Evolutionary conservation across 2,797 vertebrate genomes (phyloP).

Genomic region (Mastacembelus armatus): DNA sequence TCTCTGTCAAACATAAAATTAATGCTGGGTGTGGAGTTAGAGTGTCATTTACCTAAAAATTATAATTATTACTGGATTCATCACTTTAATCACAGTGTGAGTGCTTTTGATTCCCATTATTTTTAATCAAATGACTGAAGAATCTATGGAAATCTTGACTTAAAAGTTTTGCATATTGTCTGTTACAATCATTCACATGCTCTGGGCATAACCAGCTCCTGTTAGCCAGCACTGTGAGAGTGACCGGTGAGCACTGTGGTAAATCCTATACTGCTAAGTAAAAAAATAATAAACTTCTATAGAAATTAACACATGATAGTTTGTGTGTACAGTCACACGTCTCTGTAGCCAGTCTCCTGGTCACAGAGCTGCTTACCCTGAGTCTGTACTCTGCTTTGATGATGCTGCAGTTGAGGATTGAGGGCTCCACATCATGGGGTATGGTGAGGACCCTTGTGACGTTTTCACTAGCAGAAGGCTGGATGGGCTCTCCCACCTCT

Average conservation of each 20-base stretch:
- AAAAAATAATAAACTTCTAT: too few relatives aligned
- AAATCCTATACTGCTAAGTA: too few relatives aligned
- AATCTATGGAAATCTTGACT: too few relatives aligned
- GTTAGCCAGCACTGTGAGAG: too few relatives aligned
- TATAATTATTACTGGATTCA: too few relatives aligned
- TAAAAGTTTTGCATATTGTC: too few relatives aligned
- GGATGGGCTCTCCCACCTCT: slow-evolving; percentile 88
- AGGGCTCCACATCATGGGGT: slow-evolving; percentile 83
- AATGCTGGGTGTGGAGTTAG: neutral
- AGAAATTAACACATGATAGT: neutral
- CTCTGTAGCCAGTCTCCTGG: neutral
- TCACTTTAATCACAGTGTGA: too few relatives aligned
- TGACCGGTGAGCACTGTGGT: too few relatives aligned
- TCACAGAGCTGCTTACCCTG: slow-evolving; percentile 86
- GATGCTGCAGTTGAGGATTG: slow-evolving; percentile 90
- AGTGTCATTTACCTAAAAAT: neutral
- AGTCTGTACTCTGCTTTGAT: slow-evolving; percentile 92
- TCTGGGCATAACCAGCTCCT: neutral
- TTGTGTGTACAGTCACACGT: neutral
- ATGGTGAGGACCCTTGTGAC: slow-evolving; percentile 88
- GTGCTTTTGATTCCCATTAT: too few relatives aligned
- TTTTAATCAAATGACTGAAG: too few relatives aligned
- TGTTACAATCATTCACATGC: neutral
- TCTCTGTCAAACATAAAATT: neutral
- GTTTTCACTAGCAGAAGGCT: slow-evolving; percentile 83